These are phyloP conservation scores for Caprella mutica DNA, from an alignment of 2,888 invertebrate genomes.

Conservation along the genomic window DNA sequence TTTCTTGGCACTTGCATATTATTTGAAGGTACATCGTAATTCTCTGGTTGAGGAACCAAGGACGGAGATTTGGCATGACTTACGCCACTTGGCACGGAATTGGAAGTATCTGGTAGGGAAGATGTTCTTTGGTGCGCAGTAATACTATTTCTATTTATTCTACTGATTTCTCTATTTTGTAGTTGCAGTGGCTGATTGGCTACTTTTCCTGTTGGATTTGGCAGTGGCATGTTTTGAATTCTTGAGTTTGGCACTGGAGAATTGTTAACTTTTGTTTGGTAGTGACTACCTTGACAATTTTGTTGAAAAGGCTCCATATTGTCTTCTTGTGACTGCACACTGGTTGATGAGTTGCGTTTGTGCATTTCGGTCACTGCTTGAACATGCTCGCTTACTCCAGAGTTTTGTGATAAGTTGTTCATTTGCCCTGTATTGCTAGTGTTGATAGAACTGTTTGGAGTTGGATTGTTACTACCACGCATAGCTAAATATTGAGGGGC, in stretches of 20 bases:
- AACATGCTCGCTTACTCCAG: neutral
- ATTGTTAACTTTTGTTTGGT: too few relatives aligned
- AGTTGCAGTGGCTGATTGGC: too few relatives aligned
- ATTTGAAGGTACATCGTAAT: conserved; percentile 5
- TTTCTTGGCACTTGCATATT: neutral
- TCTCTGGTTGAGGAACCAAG: neutral
- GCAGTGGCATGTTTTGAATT: too few relatives aligned
- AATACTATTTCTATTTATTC: too few relatives aligned
- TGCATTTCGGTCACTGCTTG: neutral
- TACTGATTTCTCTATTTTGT: too few relatives aligned
- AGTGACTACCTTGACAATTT: too few relatives aligned
- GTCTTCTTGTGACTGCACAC: too few relatives aligned
- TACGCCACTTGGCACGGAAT: neutral
- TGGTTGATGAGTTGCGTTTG: neutral
- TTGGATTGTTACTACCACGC: neutral
- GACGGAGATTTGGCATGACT: neutral
- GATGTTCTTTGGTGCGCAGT: conserved; percentile 3
- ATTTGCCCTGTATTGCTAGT: neutral
- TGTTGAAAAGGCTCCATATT: too few relatives aligned
- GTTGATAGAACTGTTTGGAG: neutral
- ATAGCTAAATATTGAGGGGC: neutral
- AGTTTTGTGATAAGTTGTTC: neutral
- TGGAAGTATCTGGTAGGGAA: neutral
- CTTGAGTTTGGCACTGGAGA: too few relatives aligned
- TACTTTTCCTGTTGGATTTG: too few relatives aligned